Evolutionary conservation across 37 sponge, comb jelly and placozoan genomes (phyloP).

Genomic region (Cliona cf. orientalis): DNA sequence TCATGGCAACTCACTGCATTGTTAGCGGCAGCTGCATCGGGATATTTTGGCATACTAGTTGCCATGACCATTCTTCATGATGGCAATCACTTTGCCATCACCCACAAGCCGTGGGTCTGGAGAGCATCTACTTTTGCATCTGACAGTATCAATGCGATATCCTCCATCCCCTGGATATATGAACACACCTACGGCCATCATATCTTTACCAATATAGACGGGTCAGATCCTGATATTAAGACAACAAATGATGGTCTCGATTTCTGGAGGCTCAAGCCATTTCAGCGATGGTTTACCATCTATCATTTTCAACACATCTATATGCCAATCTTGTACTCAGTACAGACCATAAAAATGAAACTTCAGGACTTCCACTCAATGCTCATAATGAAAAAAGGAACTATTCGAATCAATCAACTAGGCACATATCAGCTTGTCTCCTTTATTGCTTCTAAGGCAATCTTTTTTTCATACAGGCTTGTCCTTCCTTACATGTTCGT

Average conservation of each 20-base stretch:
- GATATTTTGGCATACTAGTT: too few species aligned
- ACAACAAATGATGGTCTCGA: constrained; percentile 37
- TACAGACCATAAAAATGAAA: constrained; percentile 29
- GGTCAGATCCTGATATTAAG: constrained; percentile 48
- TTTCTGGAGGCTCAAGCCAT: constrained; percentile 26
- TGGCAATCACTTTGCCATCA: constrained; percentile 37
- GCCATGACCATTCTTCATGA: constrained; percentile 32
- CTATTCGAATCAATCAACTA: constrained; percentile 11
- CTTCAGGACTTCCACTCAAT: constrained; percentile 42
- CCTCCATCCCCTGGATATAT: constrained; percentile 8
- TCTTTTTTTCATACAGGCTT: constrained; percentile 18
- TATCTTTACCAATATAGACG: constrained; percentile 41
- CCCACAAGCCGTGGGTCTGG: constrained; percentile 48
- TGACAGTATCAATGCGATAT: constrained; percentile 1
- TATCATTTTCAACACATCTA: constrained; percentile 59
- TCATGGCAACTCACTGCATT: too few species aligned
- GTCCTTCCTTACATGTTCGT: constrained; percentile 20
- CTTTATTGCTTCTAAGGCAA: constrained; percentile 18
- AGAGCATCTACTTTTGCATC: neutral
- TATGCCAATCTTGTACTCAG: constrained; percentile 33
- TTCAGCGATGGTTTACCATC: constrained; percentile 36
- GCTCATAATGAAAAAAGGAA: constrained; percentile 8
- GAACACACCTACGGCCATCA: constrained; percentile 61
- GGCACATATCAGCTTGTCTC: neutral
- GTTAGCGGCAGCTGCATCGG: too few species aligned